A percentile compares a stretch with the other conserved stretches of the same genome.
Conservation (phyloP, 2,113 vertebrate genomes). For the Neoarius graeffei region DNA sequence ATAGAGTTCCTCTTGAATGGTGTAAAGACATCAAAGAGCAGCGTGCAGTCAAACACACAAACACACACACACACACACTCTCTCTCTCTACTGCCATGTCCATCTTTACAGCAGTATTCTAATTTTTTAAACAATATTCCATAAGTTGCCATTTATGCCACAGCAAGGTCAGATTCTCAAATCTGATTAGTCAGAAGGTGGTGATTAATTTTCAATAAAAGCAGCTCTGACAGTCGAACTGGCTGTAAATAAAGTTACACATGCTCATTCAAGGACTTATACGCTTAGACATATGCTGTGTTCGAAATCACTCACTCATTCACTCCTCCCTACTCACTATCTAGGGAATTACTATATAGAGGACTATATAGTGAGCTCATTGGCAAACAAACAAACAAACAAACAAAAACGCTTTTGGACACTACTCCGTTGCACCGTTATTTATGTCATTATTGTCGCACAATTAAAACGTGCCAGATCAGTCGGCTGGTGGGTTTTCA, state of each 20-base stretch:
- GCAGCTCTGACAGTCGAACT: not conserved
- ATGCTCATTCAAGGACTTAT: not conserved
- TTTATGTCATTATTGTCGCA: no score
- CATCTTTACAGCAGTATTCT: not conserved
- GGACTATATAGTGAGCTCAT: no score
- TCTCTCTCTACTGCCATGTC: not conserved
- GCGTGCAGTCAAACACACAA: conserved; percentile 11
- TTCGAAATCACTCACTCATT: no score
- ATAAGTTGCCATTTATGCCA: not conserved
- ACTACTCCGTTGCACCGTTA: no score
- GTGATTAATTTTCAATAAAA: not conserved
- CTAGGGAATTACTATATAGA: no score
- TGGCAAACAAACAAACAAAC: no score
- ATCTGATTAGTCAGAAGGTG: not conserved
- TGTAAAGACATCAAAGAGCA: conserved; percentile 55
- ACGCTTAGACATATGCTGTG: no score
- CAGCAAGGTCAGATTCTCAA: no score
- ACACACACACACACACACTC: not conserved
- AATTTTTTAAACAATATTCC: not conserved
- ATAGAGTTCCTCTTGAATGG: conserved; percentile 26
- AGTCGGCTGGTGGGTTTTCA: no score
- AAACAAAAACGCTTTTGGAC: no score
- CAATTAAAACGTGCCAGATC: no score
- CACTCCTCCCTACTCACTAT: no score
- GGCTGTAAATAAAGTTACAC: not conserved